These are phyloP conservation scores for Orthosia gracilis DNA, from an alignment of 2,888 invertebrate genomes.

Conservation along the genomic window DNA sequence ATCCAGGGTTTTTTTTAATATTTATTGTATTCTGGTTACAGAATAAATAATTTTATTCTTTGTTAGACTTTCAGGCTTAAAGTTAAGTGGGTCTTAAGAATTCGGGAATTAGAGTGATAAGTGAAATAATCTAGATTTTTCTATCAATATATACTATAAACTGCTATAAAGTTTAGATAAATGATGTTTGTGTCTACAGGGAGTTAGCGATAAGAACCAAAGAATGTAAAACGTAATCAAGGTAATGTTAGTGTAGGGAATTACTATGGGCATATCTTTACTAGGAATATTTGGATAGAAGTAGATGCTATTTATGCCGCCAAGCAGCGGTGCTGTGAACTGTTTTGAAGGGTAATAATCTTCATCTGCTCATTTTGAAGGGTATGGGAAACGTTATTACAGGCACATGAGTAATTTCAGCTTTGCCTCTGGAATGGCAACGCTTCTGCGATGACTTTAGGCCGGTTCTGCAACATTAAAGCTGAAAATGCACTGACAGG, in stretches of 20 bases:
- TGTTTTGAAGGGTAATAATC: neutral
- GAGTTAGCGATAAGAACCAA: slow-evolving; percentile 71
- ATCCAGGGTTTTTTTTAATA: too few relatives aligned
- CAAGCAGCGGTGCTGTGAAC: too few relatives aligned
- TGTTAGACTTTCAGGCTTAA: neutral
- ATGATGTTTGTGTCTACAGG: slow-evolving; percentile 69
- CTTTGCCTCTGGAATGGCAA: too few relatives aligned
- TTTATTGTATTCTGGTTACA: too few relatives aligned
- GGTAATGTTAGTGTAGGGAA: slow-evolving; percentile 37
- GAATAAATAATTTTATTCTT: too few relatives aligned
- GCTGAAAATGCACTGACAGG: too few relatives aligned
- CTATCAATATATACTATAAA: slow-evolving; percentile 62
- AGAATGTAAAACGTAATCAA: slow-evolving; percentile 53
- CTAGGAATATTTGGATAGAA: slow-evolving; percentile 2
- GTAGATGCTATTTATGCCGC: too few relatives aligned
- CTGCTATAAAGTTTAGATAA: slow-evolving; percentile 27
- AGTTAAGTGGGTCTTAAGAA: neutral
- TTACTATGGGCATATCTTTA: slow-evolving; percentile 57
- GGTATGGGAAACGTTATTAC: too few relatives aligned
- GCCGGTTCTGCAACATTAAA: too few relatives aligned
- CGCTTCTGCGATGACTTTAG: neutral
- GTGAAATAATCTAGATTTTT: slow-evolving; percentile 57
- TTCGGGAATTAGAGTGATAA: neutral
- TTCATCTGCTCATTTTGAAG: neutral
- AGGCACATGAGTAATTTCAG: too few relatives aligned